Evolutionary conservation across 2,888 invertebrate species (phyloP), one percentile per base, ranked within the genome.

Genomic region (Mesorhabditis belari): DNA sequence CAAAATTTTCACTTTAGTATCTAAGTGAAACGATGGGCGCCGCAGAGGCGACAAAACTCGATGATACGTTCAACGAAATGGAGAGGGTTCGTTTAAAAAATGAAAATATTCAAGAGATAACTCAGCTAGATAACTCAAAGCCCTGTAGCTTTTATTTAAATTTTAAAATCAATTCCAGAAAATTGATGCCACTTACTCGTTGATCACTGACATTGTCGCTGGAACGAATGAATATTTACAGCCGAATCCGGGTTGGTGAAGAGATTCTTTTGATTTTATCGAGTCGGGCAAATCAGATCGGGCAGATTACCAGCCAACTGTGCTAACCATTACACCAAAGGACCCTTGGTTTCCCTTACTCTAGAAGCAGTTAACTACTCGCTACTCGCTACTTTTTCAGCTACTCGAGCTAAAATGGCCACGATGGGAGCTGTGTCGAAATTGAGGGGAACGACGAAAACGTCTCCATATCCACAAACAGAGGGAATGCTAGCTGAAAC

Each of bases 11-110:
- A n/a, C n/a, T 82, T 63, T 87, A 94, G 93, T 98, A 94, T 87
- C 90, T 99, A 87, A 95, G 94, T 82, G 98, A 98, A 85, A 96
- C 98, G 86, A 95, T 98, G 89, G 98, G 98, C 71, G 95, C 96
- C 83, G 98, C 95, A 74, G 96, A 98, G 85, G 95, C 96, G 84
- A 98, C 98, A 76, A 95, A 95, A 85, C 87, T 98, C 82, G 96
- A 96, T 85, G 88, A 95, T 84, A 95, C 96, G 81, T 98, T 95
- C 83, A 87, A 91, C 86, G 95, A 96, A 83, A 95, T 99, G 95
- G 98, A 98, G 87, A 89, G 91, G 86, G 93, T 94, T 86, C 87
- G 88, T 71, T n/a, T n/a, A n/a, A n/a, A n/a, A n/a, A n/a, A n/a
- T n/a, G n/a, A n/a, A n/a, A 26, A 23, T 21, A 6, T 54, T 9